phyloP scores from a whole-genome alignment of 2,113 vertebrate species.

The Tragelaphus buxtoni region DNA sequence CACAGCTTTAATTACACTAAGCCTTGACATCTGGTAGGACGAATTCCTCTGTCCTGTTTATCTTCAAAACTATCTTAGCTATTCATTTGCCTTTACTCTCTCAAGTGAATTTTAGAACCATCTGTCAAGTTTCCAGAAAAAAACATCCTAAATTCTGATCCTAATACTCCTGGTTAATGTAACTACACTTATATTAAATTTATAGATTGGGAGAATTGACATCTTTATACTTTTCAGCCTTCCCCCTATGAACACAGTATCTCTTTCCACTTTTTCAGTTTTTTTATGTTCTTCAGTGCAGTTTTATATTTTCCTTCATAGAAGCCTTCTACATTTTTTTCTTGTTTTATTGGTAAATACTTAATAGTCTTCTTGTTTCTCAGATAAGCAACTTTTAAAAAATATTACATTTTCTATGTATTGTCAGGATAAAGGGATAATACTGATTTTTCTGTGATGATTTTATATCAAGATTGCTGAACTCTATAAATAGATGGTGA shows the following conservation, averaged over 20 bases:
- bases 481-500: not conserved
- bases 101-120: not conserved
- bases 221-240: not conserved
- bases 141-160: not conserved
- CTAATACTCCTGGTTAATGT: not conserved
- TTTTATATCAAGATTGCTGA: not conserved
- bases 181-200: not conserved
- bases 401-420: not conserved
- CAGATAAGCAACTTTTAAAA: not conserved
- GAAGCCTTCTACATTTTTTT: not conserved
- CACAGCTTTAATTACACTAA: not conserved
- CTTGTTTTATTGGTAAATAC: not conserved
- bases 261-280: not conserved
- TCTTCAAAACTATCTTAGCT: not conserved
- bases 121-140: constrained; percentile 23
- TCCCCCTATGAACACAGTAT: not conserved
- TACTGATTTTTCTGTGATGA: not conserved
- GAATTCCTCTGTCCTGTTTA: not conserved
- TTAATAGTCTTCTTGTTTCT: not conserved
- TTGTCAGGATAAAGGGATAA: not conserved
- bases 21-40: not conserved
- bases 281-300: not conserved
- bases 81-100: not conserved
- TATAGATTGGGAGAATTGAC: not conserved
- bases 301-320: not conserved